A percentile compares a stretch with the other conserved stretches of the same genome.
Evolutionary conservation across 2,113 vertebrate species (phyloP).

Genomic region (Grammomys dolichurus): DNA sequence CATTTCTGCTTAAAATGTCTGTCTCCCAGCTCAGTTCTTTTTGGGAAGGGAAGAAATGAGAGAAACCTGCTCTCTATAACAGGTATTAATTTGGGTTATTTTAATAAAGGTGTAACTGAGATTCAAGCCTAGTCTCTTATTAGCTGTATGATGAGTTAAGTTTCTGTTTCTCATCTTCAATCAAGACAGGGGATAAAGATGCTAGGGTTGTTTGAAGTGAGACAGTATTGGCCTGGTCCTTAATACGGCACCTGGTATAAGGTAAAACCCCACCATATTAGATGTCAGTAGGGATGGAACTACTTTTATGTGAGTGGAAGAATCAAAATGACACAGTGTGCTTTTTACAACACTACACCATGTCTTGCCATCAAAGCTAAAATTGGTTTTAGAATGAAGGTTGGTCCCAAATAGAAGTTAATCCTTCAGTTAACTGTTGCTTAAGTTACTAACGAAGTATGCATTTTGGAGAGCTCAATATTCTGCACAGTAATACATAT

Average conservation of each 20-base stretch:
- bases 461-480: not conserved
- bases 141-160: not conserved
- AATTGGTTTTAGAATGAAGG: not conserved
- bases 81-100: not conserved
- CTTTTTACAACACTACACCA: not conserved
- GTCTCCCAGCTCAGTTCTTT: not conserved
- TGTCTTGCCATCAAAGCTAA: slow-evolving; percentile 14
- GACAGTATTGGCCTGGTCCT: not conserved
- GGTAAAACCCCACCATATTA: not conserved
- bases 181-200: not conserved
- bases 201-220: not conserved
- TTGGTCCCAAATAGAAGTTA: not conserved
- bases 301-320: not conserved
- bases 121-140: not conserved
- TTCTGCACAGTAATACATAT: slow-evolving; percentile 33
- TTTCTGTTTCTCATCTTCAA: not conserved
- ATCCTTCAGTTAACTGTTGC: not conserved
- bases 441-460: not conserved
- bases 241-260: not conserved
- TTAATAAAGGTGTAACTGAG: slow-evolving; percentile 1
- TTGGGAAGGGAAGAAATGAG: not conserved
- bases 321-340: not conserved
- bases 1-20: not conserved
- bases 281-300: not conserved
- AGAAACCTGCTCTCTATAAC: not conserved